These are phyloP conservation scores for Oreochromis aureus DNA, from an alignment of 2,113 vertebrate genomes.

Conservation along the genomic window DNA sequence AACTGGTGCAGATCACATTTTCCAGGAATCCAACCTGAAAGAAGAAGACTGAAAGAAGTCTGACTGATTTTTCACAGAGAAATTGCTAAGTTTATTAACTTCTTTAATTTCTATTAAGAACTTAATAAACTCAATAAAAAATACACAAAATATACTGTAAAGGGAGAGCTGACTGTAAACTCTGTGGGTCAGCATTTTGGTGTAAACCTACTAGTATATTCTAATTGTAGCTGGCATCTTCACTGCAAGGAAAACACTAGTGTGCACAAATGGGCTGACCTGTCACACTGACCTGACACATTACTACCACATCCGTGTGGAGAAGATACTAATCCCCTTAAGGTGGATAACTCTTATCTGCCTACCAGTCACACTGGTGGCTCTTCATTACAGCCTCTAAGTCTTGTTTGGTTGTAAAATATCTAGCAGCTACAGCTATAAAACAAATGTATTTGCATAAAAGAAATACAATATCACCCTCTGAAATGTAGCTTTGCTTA, in stretches of 20 bases:
- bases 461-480: not conserved
- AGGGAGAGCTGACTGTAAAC: not conserved
- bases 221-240: not conserved
- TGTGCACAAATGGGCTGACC: not conserved
- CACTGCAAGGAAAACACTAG: not conserved
- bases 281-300: not conserved
- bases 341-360: not conserved
- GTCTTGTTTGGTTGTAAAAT: not conserved
- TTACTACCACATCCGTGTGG: not conserved
- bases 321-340: not conserved
- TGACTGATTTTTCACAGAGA: not conserved
- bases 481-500: not conserved
- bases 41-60: too few species aligned
- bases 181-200: not conserved
- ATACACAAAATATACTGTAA: not conserved
- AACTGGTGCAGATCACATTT: not conserved
- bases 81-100: not conserved
- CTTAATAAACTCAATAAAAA: not conserved
- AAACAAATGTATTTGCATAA: not conserved
- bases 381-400: not conserved
- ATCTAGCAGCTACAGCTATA: not conserved
- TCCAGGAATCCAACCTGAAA: not conserved
- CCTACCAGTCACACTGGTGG: not conserved
- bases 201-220: not conserved
- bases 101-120: not conserved